phyloP scores from a whole-genome alignment of 1,140 invertebrate genomes.

The Camponotus pennsylvanicus region DNA sequence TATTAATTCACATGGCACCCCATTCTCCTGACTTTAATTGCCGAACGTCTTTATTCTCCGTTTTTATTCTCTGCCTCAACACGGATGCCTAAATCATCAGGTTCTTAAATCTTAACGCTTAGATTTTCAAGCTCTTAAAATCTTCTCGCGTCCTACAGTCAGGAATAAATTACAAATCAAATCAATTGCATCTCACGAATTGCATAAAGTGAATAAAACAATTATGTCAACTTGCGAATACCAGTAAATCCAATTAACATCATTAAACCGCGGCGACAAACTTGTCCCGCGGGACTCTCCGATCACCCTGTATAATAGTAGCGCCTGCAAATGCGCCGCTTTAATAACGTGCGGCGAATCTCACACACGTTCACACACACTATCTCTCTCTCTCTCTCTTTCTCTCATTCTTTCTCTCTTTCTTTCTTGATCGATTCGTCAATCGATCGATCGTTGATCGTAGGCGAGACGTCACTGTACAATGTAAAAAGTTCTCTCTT shows the following conservation, averaged over 20 bases:
- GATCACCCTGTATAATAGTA: constrained; percentile 61
- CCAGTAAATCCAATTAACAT: constrained; percentile 13
- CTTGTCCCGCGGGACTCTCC: constrained; percentile 39
- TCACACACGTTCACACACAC: constrained; percentile 17
- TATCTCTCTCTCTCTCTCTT: not conserved
- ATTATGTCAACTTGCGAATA: constrained; percentile 1
- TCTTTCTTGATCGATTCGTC: constrained; percentile 47
- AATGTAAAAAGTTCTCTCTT: constrained; percentile 84
- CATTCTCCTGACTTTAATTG: not conserved
- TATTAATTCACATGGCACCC: not conserved
- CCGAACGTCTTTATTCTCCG: not conserved
- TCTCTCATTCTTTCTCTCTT: constrained; percentile 1
- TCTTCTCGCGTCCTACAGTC: constrained; percentile 2
- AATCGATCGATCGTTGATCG: constrained; percentile 80
- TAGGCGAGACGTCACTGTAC: constrained; percentile 85
- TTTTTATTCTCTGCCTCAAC: not conserved
- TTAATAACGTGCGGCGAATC: constrained; percentile 27
- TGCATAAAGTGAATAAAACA: constrained; percentile 47
- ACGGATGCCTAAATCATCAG: not conserved
- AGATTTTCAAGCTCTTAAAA: constrained; percentile 24
- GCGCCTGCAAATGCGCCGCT: constrained; percentile 28
- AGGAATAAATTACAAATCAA: constrained; percentile 40
- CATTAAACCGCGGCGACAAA: constrained; percentile 24
- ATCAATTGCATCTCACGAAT: constrained; percentile 19
- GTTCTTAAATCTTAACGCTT: constrained; percentile 23